Base-by-base conservation (phyloP, 1,140 invertebrate genomes). In the Drusus annulatus region DNA sequence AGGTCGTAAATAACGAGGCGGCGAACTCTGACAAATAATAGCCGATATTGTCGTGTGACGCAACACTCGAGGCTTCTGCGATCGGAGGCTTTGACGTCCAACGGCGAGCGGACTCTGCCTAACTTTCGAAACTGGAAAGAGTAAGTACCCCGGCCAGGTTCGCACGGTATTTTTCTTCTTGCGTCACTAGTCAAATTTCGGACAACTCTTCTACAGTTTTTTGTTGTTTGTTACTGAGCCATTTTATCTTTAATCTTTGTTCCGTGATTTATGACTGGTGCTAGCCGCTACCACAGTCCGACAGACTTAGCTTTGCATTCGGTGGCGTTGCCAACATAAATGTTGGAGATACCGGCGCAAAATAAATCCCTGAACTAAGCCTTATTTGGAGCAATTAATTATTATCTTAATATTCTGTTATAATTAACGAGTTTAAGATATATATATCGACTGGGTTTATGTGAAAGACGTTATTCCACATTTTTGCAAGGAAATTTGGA, bases 91-190 rank as follows among this genome's bases (percentile, higher is more conserved):
- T n/a, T n/a, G n/a, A 16, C 45, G 51, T 71, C 19, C 45, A 71
- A 13, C 45, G n/a, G 25, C 10, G 54, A 71, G 28, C 68, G 23
- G 50, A n/a, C n/a, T n/a, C n/a, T 25, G 19, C 17, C 21, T 28
- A 71, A 71, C 45, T 71, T 71, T 71, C 68, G 68, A 71, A 71
- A 71, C 25, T 10, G 68, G 68, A 71, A 71, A 23, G 21, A 54
- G 28, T 13, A 45, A 60, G 21, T 16, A 25, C 25, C 28, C 36
- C 16, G 10, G 62, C 21, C 17, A 17, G 15, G 65, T 71, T 71
- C 68, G 68, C 68, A 71, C 68, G 45, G 68, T 25, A 65, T 65
- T 65, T 65, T 13, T 45, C 36, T 45, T 65, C 45, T 71, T 71
- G 68, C 68, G 68, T 52, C 36, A 71, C 16, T 3, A 13, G 21